Evolutionary conservation across 2,113 vertebrate species (phyloP).

Genomic region (Pipra filicauda): DNA sequence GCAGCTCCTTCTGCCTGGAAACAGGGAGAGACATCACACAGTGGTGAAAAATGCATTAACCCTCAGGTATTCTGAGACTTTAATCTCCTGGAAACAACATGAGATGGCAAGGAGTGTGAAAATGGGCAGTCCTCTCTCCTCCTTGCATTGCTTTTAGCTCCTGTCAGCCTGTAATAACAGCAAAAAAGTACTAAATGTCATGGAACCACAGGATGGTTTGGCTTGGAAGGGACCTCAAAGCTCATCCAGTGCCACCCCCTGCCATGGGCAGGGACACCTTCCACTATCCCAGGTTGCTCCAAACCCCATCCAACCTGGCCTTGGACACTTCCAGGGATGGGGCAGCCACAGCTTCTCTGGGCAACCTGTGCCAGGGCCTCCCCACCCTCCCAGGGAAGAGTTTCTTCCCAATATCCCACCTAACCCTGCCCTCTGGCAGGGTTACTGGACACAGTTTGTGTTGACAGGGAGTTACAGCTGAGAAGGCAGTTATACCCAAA

Average conservation of each 20-base stretch:
- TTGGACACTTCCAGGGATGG: neutral
- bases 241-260: fast-evolving
- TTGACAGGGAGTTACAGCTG: neutral
- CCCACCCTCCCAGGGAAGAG: fast-evolving
- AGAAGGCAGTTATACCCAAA: neutral
- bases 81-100: neutral
- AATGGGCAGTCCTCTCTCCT: neutral
- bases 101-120: neutral
- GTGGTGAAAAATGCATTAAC: neutral
- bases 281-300: neutral
- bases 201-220: neutral
- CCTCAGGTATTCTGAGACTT: neutral
- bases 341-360: neutral
- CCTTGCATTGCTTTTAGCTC: neutral
- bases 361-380: neutral
- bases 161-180: neutral
- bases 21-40: neutral
- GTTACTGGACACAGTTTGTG: neutral
- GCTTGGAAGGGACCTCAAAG: neutral
- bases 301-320: fast-evolving
- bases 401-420: neutral
- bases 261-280: neutral
- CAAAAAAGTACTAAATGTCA: neutral
- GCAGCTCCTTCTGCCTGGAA: neutral
- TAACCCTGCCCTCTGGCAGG: neutral